Conservation (phyloP, 2,113 vertebrate species). For the Heliornis fulica region DNA sequence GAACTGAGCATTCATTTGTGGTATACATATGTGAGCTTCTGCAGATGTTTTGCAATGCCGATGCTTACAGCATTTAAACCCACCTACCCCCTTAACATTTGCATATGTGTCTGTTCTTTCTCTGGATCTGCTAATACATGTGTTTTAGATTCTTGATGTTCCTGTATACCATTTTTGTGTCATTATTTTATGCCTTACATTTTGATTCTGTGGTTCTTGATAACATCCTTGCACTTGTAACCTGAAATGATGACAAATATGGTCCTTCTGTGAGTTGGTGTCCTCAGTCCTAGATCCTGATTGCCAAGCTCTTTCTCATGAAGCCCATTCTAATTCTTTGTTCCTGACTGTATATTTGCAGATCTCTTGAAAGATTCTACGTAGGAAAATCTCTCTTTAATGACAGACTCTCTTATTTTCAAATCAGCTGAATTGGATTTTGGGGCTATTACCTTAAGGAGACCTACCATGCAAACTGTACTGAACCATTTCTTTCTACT, state of each 20-base stretch:
- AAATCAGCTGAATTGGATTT: not conserved
- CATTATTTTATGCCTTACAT: not conserved
- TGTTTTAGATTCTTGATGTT: not conserved
- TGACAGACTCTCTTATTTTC: not conserved
- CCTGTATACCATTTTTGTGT: not conserved
- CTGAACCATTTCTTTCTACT: not conserved
- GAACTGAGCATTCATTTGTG: not conserved
- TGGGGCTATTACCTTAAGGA: not conserved
- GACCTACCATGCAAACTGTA: not conserved
- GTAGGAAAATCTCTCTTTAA: not conserved
- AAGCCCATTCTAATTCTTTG: not conserved
- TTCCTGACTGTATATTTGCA: not conserved
- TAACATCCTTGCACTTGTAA: not conserved
- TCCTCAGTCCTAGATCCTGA: not conserved
- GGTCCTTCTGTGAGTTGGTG: not conserved
- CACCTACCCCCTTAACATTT: not conserved
- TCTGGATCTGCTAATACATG: not conserved
- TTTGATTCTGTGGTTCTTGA: not conserved
- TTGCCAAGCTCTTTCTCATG: not conserved
- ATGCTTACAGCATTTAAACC: not conserved
- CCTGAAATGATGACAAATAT: not conserved
- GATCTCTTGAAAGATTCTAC: not conserved
- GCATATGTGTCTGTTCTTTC: not conserved
- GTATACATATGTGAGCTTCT: not conserved
- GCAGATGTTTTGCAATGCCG: not conserved